Evolutionary conservation across 2,888 invertebrate genomes (phyloP), one percentile per base, ranked within the genome.

Genomic region (Ectemnius cavifrons): DNA sequence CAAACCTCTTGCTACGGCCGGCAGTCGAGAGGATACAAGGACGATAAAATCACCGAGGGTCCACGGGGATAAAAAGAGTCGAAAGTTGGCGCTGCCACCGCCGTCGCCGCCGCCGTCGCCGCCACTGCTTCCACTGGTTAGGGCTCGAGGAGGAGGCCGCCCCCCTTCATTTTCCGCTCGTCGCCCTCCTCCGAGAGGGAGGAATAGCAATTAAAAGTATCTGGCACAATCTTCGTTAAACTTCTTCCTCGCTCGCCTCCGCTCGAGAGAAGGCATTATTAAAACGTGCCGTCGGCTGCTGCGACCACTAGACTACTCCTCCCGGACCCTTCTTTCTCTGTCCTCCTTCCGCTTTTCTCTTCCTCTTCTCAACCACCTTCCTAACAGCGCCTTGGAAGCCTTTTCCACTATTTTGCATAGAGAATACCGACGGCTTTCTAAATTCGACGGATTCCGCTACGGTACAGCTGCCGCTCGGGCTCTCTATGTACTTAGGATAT

Each of bases 191-290:
- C 65, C 57, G 67, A 77, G 81, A 77, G 77, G 85, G 87, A 85
- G 88, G 89, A 89, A 89, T 89, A 87, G 89, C 90, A 90, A 90
- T 90, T 90, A 90, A 90, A 89, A 89, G 89, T 89, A 90, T 90
- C 90, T 87, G 87, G 87, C 87, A 86, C 88, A 90, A 90, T 89
- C 89, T 90, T 88, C 89, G 89, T 89, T 90, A 89, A 90, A 89
- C 89, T 90, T 89, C 88, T 88, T 86, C 87, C 81, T 83, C 80
- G 79, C 72, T 83, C 79, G 75, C 78, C 75, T 69, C 66, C 72
- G 75, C 60, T 66, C 73, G 82, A 80, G 77, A 83, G 76, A 78
- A 82, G 83, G 85, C 86, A 87, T 88, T 88, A 88, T 88, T 88
- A 88, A 89, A 89, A 88, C 86, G 87, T 88, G 87, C 87, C 86